These are phyloP conservation scores for Aporophyla lueneburgensis DNA, from an alignment of 2,888 invertebrate genomes.

Conservation along the genomic window DNA sequence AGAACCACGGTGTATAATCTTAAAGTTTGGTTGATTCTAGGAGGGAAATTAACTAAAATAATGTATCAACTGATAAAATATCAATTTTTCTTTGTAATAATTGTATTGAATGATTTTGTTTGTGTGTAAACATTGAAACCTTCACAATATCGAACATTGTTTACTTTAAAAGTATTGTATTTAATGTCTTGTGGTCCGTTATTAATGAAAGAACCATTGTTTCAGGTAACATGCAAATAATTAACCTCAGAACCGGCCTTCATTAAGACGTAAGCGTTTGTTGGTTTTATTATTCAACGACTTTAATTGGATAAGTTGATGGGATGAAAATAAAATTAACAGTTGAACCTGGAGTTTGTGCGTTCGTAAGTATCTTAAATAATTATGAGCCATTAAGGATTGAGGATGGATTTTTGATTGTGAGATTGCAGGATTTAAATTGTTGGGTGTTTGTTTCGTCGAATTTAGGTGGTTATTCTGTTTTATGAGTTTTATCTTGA, in stretches of 20 bases:
- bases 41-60: neutral
- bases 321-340: constrained; percentile 56
- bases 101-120: neutral
- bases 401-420: constrained; percentile 45
- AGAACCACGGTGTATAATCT: neutral
- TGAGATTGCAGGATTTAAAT: constrained; percentile 20
- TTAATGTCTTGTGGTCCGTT: constrained; percentile 48
- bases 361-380: constrained; percentile 53
- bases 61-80: neutral
- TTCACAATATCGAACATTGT: neutral
- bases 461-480: neutral
- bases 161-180: constrained; percentile 17
- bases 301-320: constrained; percentile 66
- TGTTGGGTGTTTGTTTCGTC: constrained; percentile 15
- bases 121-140: constrained; percentile 9
- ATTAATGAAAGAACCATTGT: constrained; percentile 67
- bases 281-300: constrained; percentile 66
- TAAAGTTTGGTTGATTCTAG: neutral
- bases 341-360: constrained; percentile 38
- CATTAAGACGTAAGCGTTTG: constrained; percentile 64
- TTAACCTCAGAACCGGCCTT: constrained; percentile 58
- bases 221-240: constrained; percentile 70
- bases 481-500: constrained; percentile 3
- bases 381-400: constrained; percentile 43
- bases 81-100: neutral